Evolutionary conservation across 1,140 invertebrate genomes (phyloP).

Genomic region (Aphaenogaster ashmeadi): DNA sequence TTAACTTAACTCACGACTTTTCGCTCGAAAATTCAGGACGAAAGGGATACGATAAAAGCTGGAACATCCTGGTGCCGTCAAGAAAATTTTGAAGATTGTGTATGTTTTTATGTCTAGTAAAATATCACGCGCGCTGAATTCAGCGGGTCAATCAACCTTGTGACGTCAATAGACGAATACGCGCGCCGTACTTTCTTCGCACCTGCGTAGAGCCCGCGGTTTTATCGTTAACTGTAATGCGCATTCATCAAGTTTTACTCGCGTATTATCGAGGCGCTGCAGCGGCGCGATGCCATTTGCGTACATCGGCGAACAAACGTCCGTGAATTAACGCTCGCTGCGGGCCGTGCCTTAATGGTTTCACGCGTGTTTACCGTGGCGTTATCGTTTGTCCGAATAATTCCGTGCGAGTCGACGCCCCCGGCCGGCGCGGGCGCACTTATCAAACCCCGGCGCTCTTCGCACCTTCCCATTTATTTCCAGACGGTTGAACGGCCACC

Average conservation of each 20-base stretch:
- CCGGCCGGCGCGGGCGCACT: neutral
- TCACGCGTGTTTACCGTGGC: conserved; percentile 43
- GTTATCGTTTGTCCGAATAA: conserved; percentile 69
- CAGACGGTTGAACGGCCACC: conserved; percentile 42
- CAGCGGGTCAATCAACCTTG: neutral
- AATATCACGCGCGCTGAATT: neutral
- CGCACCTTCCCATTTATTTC: conserved; percentile 56
- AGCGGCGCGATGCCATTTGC: conserved; percentile 25
- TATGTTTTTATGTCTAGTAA: neutral
- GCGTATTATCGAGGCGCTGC: conserved; percentile 44
- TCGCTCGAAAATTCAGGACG: neutral
- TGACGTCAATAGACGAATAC: neutral
- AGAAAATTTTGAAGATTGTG: neutral
- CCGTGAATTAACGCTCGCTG: conserved; percentile 54
- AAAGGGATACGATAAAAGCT: neutral
- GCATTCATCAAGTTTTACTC: conserved; percentile 23
- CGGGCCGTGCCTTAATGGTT: conserved; percentile 46
- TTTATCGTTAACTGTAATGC: conserved; percentile 43
- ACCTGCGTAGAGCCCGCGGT: neutral
- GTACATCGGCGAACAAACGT: conserved; percentile 25
- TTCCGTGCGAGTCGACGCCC: conserved; percentile 2
- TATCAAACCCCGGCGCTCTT: conserved; percentile 54
- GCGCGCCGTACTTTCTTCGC: neutral
- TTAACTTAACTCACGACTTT: neutral
- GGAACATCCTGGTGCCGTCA: neutral